These are phyloP conservation scores for Habrosyne pyritoides DNA, from an alignment of 2,888 invertebrate genomes.

Conservation along the genomic window DNA sequence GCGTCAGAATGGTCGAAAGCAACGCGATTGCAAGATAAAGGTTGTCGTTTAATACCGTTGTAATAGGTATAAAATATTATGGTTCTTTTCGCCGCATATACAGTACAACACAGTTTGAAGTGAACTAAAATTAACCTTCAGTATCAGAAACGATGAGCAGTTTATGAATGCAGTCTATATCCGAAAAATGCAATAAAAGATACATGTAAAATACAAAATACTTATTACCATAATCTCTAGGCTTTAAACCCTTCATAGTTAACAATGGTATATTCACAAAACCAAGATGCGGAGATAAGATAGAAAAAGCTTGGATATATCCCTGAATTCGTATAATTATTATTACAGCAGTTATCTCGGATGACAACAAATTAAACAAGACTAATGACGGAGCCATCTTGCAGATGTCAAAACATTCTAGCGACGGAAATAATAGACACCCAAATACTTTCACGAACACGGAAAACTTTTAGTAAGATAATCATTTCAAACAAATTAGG, in stretches of 20 bases:
- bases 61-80: conserved; percentile 28
- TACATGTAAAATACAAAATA: too few relatives aligned
- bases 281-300: not conserved
- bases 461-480: conserved; percentile 33
- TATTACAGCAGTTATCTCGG: conserved; percentile 4
- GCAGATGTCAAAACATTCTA: conserved; percentile 48
- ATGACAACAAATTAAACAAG: conserved; percentile 29
- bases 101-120: not conserved
- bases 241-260: too few relatives aligned
- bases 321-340: conserved; percentile 4
- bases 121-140: too few relatives aligned
- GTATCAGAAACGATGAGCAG: not conserved
- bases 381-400: conserved; percentile 32
- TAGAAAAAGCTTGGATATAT: not conserved
- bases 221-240: too few relatives aligned
- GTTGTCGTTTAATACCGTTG: conserved; percentile 15
- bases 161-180: not conserved
- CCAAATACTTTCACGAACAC: conserved; percentile 60
- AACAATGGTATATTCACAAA: too few relatives aligned
- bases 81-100: conserved; percentile 18
- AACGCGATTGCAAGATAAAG: conserved; percentile 13
- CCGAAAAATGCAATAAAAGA: too few relatives aligned
- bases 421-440: conserved; percentile 44
- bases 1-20: conserved; percentile 23
- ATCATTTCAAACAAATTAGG: conserved; percentile 23